phyloP scores from a whole-genome alignment of 2,797 vertebrate genomes.

The Diplodus puntazzo region DNA sequence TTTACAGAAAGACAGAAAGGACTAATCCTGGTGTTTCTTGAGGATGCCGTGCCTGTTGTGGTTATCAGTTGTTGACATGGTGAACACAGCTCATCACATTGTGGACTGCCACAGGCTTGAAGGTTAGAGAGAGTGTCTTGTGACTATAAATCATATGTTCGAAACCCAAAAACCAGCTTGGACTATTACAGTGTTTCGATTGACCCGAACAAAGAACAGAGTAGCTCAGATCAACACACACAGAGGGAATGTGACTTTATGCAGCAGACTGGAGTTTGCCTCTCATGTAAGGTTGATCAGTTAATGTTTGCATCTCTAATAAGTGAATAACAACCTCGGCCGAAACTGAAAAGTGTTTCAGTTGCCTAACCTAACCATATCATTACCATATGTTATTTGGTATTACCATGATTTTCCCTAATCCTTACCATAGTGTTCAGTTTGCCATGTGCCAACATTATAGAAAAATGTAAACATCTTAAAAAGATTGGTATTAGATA shows the following conservation, averaged over 20 bases:
- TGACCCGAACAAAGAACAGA: neutral
- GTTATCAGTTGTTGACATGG: neutral
- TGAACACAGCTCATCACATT: conserved; percentile 26
- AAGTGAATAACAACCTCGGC: neutral
- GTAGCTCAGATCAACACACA: too few relatives aligned
- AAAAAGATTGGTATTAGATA: neutral
- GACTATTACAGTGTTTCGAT: neutral
- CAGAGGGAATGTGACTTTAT: neutral
- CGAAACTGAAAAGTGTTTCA: too few relatives aligned
- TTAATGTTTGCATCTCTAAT: too few relatives aligned
- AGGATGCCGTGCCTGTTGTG: neutral
- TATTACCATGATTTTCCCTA: neutral
- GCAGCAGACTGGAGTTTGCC: neutral
- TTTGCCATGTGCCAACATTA: neutral
- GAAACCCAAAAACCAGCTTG: neutral
- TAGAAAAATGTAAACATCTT: neutral
- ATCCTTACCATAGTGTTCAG: neutral
- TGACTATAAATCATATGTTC: conserved; percentile 34
- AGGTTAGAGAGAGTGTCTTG: conserved; percentile 1
- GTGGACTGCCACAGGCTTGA: conserved; percentile 20
- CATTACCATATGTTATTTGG: neutral
- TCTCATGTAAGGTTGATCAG: too few relatives aligned
- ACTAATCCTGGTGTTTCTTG: neutral
- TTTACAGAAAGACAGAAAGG: neutral
- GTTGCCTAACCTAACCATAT: too few relatives aligned